Base-by-base conservation (phyloP, 2,113 vertebrate species). In the Mungos mungo region DNA sequence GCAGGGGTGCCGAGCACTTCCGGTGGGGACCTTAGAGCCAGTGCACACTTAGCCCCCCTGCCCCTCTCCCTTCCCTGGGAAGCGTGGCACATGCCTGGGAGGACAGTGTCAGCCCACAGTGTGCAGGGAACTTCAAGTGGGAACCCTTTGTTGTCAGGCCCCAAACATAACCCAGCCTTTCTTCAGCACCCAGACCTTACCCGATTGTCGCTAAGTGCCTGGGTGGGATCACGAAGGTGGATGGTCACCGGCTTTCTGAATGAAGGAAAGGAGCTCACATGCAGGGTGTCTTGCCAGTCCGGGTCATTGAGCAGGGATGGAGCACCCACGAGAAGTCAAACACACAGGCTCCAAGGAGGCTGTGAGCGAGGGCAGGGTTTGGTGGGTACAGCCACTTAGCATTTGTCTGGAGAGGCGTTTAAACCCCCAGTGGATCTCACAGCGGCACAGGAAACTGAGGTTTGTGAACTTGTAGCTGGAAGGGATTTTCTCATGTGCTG, bases 351-450 rank as follows among this genome's bases (percentile, higher is more conserved):
- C 21, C 21, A 18, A 4, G 29, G 35, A 33, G 38, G 15, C 11
- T 47, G 1, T 38, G 54, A 15, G n/a, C 10, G 54, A 47, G 45
- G n/a, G 0, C 82, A 35, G 16, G 66, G 29, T 45, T n/a, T 38
- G 13, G 19, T 83, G 31, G 14, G 31, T 8, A 10, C 0, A 4
- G 33, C 7, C 13, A 16, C 9, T 0, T n/a, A 31, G 27, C 29
- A 63, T 54, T 65, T 88, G 9, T 80, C 29, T 33, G 25, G 12
- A 72, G 47, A 66, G 18, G 11, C 47, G 21, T 12, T 66, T 71
- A 66, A 41, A 21, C 6, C 33, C 52, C 18, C 74, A 18, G 13
- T 50, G 14, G 35, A 12, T 65, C 72, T 50, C 5, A 1, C 15
- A 21, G 29, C 11, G 9, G 4, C 33, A 6, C 8, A 27, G 69